Evolutionary conservation across 30 jellyfish, hydroid and myxozoan species (phyloP), one percentile per base, ranked within the genome.

Genomic region (Aurelia sp.): DNA sequence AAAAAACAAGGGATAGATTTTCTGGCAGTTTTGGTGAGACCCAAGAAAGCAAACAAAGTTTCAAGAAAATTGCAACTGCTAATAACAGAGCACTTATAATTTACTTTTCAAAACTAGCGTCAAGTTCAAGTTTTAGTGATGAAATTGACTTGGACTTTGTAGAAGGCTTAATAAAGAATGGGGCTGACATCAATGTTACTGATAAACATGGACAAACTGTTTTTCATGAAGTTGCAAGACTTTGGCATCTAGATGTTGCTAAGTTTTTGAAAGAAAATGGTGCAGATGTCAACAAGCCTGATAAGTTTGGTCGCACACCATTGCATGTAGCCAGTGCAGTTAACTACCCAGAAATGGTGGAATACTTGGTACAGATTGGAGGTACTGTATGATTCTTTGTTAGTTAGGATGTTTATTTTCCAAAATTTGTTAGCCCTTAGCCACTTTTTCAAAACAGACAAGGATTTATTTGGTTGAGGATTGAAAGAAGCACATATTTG

Each of bases 291-390:
- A 80, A 86, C 72, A 86, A 81, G 71, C 85, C 88, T 9, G 98
- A 91, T 60, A 79, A 67, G 33, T 91, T 58, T 85, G 98, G 98
- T 1, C 73, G 98, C 8, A 85, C 98, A 0, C 98, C 98, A 5
- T 91, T 91, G 9, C 98, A 91, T 74, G 94, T 91, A 11, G 96
- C 98, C 48, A 74, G 97, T 30, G 98, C 98, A 13, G 98, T 91
- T 27, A 70, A 91, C 81, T 91, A 91, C 67, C 91, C 98, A 2
- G 91, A 91, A 53, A 91, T 91, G 98, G 94, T 91, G 31, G 83
- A 91, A 62, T 91, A 69, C 63, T 70, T 91, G 69, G 67, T 73
- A 47, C 63, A 91, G 13, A 85, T 79, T 91, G 98, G 98, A 91
- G 98, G 98, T 86, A n/a, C n/a, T n/a, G n/a, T n/a, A 53, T 12